phyloP scores from a whole-genome alignment of 2,797 vertebrate species.

The Oophaga sylvatica region DNA sequence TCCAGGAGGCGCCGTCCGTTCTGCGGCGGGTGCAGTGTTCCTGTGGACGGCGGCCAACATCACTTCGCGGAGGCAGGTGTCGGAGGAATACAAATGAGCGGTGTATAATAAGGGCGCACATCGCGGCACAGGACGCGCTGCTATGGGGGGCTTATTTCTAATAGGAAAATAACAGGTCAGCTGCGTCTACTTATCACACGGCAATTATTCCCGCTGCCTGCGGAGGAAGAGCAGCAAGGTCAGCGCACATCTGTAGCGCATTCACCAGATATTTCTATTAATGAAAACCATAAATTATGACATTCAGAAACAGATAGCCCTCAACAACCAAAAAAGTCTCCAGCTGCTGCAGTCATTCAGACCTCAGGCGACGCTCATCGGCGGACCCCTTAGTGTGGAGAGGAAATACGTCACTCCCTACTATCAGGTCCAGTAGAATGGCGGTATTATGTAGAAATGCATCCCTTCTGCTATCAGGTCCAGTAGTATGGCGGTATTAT shows the following conservation, averaged over 20 bases:
- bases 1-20: background rate
- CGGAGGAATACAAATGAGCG: constrained; percentile 48
- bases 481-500: background rate
- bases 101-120: background rate
- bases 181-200: constrained; percentile 44
- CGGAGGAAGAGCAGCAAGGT: constrained; percentile 42
- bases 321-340: background rate
- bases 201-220: constrained; percentile 41
- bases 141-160: constrained; percentile 42
- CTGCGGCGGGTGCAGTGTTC: constrained; percentile 31
- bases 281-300: constrained; percentile 43
- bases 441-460: background rate
- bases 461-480: background rate
- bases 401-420: background rate
- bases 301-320: background rate
- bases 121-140: background rate
- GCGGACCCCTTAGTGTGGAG: background rate
- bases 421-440: background rate
- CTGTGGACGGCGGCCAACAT: constrained; percentile 20
- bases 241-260: constrained; percentile 45
- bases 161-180: constrained; percentile 57
- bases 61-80: constrained; percentile 37
- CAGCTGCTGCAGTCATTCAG: constrained; percentile 8
- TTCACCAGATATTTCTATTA: constrained; percentile 23
- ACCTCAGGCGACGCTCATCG: background rate